Conservation (phyloP, 2,888 invertebrate species). For the Morpho helenor region DNA sequence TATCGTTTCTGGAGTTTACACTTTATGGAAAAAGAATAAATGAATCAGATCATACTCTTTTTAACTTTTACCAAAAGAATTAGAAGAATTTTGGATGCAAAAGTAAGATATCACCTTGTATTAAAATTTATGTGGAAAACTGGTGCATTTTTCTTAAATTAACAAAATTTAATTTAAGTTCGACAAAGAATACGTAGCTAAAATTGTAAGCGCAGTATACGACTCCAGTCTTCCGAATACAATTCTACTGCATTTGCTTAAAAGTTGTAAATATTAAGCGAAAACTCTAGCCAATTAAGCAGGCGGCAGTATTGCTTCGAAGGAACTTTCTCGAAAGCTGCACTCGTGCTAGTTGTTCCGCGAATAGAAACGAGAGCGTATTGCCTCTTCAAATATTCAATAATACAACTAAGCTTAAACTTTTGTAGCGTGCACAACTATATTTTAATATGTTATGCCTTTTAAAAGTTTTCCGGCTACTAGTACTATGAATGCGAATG, state of each 20-base stretch:
- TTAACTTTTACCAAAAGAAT: too few relatives aligned
- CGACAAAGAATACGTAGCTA: conserved; percentile 34
- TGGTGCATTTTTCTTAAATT: background rate
- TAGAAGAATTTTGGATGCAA: too few relatives aligned
- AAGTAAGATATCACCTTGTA: too few relatives aligned
- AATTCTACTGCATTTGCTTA: conserved; percentile 55
- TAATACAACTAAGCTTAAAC: conserved; percentile 34
- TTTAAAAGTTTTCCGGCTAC: too few relatives aligned
- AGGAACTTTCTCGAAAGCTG: conserved; percentile 49
- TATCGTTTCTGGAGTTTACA: too few relatives aligned
- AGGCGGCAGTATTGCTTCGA: conserved; percentile 48
- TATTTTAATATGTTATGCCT: background rate
- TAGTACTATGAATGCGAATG: too few relatives aligned
- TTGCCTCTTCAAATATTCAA: conserved; percentile 40
- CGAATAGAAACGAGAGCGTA: conserved; percentile 53
- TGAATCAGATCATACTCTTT: too few relatives aligned
- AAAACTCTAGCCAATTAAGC: conserved; percentile 67
- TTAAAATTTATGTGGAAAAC: background rate
- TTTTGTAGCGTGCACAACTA: too few relatives aligned
- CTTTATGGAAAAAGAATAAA: too few relatives aligned
- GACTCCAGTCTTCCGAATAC: conserved; percentile 42
- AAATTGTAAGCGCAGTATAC: conserved; percentile 38
- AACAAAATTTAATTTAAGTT: conserved; percentile 40
- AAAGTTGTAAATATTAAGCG: conserved; percentile 63
- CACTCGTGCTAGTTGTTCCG: conserved; percentile 39